Conservation (phyloP, 1,140 invertebrate genomes). For the Brachionus plicatilis region DNA sequence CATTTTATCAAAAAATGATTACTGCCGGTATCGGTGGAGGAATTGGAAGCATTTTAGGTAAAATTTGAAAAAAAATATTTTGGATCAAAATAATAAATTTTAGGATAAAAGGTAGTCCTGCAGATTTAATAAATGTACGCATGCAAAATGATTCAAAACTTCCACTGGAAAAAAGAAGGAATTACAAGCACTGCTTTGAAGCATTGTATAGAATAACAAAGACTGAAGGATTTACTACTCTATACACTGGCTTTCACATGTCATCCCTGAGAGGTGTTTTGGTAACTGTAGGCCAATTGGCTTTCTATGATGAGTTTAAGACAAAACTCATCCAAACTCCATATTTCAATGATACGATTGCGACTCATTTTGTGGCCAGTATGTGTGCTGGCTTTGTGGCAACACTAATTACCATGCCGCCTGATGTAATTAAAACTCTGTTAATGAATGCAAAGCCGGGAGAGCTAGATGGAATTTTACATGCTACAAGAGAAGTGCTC, state of each 20-base stretch:
- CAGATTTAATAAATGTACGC: conserved; percentile 90
- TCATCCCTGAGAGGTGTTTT: conserved; percentile 81
- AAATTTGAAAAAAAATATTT: not conserved
- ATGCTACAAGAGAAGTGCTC: conserved; percentile 64
- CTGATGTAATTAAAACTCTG: conserved; percentile 88
- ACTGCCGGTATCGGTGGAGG: conserved; percentile 81
- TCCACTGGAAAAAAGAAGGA: conserved; percentile 75
- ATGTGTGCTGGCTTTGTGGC: conserved; percentile 72
- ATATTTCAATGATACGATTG: conserved; percentile 66
- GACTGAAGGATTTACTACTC: conserved; percentile 72
- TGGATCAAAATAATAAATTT: not conserved
- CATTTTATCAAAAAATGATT: conserved; percentile 68
- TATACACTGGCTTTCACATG: conserved; percentile 84
- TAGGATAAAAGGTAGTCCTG: conserved; percentile 64
- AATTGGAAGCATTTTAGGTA: conserved; percentile 77
- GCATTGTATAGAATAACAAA: conserved; percentile 73
- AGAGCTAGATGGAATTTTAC: conserved; percentile 61
- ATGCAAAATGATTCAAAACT: conserved; percentile 99
- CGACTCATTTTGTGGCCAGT: conserved; percentile 83
- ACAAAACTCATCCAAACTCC: conserved; percentile 64
- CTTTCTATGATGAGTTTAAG: conserved; percentile 90
- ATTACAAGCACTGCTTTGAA: conserved; percentile 93
- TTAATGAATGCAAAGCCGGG: conserved; percentile 90
- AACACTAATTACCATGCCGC: conserved; percentile 32
- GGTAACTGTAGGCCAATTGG: conserved; percentile 91